Conservation (phyloP, 2,888 invertebrate genomes). For the Aleiodes alternator region DNA sequence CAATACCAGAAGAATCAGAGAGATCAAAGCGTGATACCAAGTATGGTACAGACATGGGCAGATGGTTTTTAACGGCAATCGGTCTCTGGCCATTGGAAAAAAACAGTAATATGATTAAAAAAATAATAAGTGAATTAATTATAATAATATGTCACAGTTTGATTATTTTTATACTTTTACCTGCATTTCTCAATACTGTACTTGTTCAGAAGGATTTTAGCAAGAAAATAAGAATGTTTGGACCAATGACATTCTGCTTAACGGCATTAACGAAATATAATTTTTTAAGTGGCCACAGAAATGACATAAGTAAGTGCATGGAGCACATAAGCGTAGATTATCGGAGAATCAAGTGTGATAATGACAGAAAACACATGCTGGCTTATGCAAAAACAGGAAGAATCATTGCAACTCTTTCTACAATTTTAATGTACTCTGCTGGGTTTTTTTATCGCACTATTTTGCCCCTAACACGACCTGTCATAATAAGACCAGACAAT, state of each 20-base stretch:
- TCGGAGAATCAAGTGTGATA: conserved; percentile 40
- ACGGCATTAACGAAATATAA: conserved; percentile 58
- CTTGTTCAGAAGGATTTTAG: conserved; percentile 19
- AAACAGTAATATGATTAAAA: conserved; percentile 5
- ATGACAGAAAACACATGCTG: conserved; percentile 58
- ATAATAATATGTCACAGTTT: conserved; percentile 15
- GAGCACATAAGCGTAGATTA: conserved; percentile 59
- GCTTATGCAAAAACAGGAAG: conserved; percentile 56
- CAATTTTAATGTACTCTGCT: conserved; percentile 58
- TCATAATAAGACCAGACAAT: conserved; percentile 45
- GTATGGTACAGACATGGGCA: conserved; percentile 47
- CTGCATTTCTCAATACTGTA: conserved; percentile 31
- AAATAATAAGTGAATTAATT: conserved; percentile 21
- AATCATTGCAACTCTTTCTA: conserved; percentile 49
- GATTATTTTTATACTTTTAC: conserved; percentile 36
- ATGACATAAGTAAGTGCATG: conserved; percentile 58
- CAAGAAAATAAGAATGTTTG: conserved; percentile 55
- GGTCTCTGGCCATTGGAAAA: conserved; percentile 50
- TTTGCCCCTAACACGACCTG: conserved; percentile 50
- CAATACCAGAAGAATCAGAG: neutral
- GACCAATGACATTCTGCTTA: conserved; percentile 59
- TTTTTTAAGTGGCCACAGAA: conserved; percentile 47
- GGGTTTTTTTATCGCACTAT: conserved; percentile 55
- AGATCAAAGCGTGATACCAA: conserved; percentile 32
- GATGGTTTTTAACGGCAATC: conserved; percentile 46